These are phyloP conservation scores for Siniperca knerii DNA, from an alignment of 2,113 vertebrate species.

Conservation along the genomic window DNA sequence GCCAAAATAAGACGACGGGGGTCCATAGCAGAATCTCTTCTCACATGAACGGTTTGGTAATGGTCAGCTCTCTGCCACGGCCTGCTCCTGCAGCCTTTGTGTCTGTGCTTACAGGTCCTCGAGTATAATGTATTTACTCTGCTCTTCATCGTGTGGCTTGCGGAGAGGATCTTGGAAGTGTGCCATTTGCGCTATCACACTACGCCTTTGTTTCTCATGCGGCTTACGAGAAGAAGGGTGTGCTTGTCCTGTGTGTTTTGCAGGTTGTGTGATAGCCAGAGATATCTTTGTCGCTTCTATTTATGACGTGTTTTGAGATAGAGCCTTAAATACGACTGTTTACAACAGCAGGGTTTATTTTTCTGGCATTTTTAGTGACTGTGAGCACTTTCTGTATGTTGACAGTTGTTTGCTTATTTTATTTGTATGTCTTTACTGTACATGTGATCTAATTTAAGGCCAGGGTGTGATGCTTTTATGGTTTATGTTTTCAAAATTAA, in stretches of 20 bases:
- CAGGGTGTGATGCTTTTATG: background rate
- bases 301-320: constrained; percentile 70
- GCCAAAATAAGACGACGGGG: constrained; percentile 74
- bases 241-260: constrained; percentile 68
- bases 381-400: constrained; percentile 19
- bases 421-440: background rate
- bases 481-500: background rate
- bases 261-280: constrained; percentile 67
- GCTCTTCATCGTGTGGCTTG: constrained; percentile 44
- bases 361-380: constrained; percentile 39
- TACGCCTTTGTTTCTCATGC: constrained; percentile 66
- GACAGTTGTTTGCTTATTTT: constrained; percentile 44
- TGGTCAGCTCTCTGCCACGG: constrained; percentile 61
- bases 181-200: constrained; percentile 67
- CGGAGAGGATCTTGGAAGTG: constrained; percentile 55
- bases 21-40: constrained; percentile 65
- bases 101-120: constrained; percentile 39
- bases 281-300: constrained; percentile 77
- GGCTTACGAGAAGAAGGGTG: constrained; percentile 56
- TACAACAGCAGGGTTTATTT: constrained; percentile 55
- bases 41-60: constrained; percentile 63
- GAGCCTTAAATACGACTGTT: constrained; percentile 59
- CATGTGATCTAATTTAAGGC: background rate
- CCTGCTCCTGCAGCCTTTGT: constrained; percentile 64
- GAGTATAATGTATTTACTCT: constrained; percentile 48